phyloP scores from a whole-genome alignment of 2,113 vertebrate species.

The Barbus barbus region DNA sequence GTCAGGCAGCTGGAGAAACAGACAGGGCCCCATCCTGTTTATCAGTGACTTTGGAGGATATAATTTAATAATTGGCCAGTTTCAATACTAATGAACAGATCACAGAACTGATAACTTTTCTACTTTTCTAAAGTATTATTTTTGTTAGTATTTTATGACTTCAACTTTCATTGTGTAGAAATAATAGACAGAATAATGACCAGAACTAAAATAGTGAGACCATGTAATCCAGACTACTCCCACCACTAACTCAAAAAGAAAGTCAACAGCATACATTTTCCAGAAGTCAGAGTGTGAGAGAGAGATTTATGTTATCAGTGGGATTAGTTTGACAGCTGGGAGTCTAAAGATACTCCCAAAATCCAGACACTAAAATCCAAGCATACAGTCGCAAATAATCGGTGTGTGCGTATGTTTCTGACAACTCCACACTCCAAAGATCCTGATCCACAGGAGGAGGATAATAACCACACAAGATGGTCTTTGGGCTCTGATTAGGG shows the following conservation, averaged over 20 bases:
- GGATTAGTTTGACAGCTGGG: constrained; percentile 66
- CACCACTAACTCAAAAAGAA: neutral
- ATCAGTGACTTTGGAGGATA: constrained; percentile 13
- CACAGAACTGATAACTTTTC: neutral
- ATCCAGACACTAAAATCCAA: constrained; percentile 62
- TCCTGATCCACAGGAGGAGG: constrained; percentile 20
- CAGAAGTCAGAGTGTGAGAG: neutral
- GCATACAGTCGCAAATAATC: constrained; percentile 17
- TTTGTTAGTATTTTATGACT: neutral
- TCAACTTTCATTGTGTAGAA: neutral
- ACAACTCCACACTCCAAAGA: constrained; percentile 36
- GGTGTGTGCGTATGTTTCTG: constrained; percentile 53
- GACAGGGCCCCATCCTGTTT: constrained; percentile 31
- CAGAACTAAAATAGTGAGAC: neutral
- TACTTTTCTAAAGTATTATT: no score
- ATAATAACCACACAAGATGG: constrained; percentile 3
- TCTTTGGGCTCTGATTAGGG: neutral
- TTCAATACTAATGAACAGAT: neutral
- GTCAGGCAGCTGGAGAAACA: constrained; percentile 27
- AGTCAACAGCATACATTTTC: neutral
- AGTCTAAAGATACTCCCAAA: constrained; percentile 68
- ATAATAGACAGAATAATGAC: neutral
- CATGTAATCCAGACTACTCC: constrained; percentile 50
- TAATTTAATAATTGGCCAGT: constrained; percentile 19
- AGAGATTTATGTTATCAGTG: constrained; percentile 49